A percentile compares a stretch with the other conserved stretches of the same genome.
These are phyloP conservation scores for Probosciger aterrimus DNA, from an alignment of 2,113 vertebrate genomes.

Conservation along the genomic window DNA sequence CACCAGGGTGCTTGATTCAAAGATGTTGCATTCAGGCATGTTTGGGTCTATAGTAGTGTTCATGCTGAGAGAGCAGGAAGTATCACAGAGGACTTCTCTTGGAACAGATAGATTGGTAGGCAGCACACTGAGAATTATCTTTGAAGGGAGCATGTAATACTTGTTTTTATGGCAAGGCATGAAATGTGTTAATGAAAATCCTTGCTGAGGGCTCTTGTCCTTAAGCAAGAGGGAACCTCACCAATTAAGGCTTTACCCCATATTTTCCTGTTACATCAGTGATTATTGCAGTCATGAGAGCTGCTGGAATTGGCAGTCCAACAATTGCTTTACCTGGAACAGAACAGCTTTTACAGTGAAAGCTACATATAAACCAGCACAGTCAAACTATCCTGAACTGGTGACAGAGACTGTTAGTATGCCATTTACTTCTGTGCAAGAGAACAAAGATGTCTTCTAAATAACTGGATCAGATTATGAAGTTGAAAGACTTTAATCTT, in stretches of 20 bases:
- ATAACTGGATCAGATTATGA: neutral
- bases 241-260: neutral
- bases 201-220: neutral
- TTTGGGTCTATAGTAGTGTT: neutral
- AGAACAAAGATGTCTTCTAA: neutral
- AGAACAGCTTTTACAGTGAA: neutral
- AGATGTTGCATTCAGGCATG: fast-evolving
- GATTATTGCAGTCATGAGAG: neutral
- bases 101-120: neutral
- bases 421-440: neutral
- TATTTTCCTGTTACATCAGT: neutral
- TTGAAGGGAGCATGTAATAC: neutral
- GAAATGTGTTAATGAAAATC: neutral
- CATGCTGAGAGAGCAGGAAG: neutral
- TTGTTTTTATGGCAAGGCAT: neutral
- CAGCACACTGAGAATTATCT: neutral
- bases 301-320: neutral
- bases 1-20: neutral
- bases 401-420: neutral
- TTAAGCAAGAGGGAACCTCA: neutral
- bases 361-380: neutral
- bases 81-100: neutral
- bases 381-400: neutral
- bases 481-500: neutral
- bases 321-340: neutral